Base-by-base conservation (phyloP, 2,797 vertebrate species). In the Lepilemur septentrionalis region DNA sequence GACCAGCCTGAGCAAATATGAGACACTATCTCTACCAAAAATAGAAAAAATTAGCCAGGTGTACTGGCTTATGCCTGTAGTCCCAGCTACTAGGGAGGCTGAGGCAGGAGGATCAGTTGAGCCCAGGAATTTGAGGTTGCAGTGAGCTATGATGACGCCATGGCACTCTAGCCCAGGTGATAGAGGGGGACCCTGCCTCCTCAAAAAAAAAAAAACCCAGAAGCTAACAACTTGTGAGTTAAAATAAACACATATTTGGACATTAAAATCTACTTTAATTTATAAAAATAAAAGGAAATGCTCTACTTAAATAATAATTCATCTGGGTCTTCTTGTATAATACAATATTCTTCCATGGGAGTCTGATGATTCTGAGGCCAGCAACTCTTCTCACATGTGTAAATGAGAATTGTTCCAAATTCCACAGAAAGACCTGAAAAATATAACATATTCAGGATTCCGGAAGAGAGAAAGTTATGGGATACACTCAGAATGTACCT, bases 301-400 rank as follows among this genome's bases (percentile, higher is more conserved):
- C 20, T 98, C 99, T 99, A 99, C 96, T 99, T 99, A 97, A 99
- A 99, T 41, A 99, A 98, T 95, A 98, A 96, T 97, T 99, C 99
- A 98, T 99, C 99, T 0, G 99, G 99, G 91, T 99, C 99, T 4
- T 98, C 98, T 97, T 99, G 99, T 70, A 99, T 97, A 46, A 99
- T 97, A 97, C 99, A 92, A 97, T 99, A 99, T 98, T 99, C 99
- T 96, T 99, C 99, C 83, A 99, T 61, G 14, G 99, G 98, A 0
- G 81, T 96, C 28, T 97, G 96, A 13, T 98, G 98, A 80, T 98
- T 97, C 1, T 95, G 4, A 0, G 98, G 97, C 99, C 99, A 99
- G 98, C 99, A 99, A 98, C 99, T 99, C 59, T 97, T 98, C 55
- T 98, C 98, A 97, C 99, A 99, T 0, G 99, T 99, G 48, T 99